A percentile compares a stretch with the other conserved stretches of the same genome.
Conservation (phyloP, 2,113 vertebrate species). For the Oenanthe oenanthe region DNA sequence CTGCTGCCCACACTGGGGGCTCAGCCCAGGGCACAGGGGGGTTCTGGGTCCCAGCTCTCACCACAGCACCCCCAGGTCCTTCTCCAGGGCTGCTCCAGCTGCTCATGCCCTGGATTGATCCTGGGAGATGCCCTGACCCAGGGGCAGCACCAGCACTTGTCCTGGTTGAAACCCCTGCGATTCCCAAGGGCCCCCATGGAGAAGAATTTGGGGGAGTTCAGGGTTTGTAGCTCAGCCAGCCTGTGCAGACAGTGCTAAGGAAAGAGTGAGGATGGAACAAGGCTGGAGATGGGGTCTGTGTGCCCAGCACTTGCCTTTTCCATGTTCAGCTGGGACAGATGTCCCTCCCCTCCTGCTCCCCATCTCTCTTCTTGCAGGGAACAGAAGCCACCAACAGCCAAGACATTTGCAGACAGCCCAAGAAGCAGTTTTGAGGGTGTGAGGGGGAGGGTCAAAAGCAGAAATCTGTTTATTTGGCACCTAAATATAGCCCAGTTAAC, state of each 20-base stretch:
- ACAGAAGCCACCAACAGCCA: neutral
- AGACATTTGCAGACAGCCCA: neutral
- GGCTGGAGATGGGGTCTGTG: neutral
- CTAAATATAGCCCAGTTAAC: slow-evolving; percentile 46
- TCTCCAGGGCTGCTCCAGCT: neutral
- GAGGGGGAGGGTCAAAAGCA: slow-evolving; percentile 43
- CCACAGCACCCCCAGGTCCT: neutral
- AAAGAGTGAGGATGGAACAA: neutral
- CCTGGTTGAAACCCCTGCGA: fast-evolving
- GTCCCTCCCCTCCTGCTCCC: neutral
- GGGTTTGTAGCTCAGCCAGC: neutral
- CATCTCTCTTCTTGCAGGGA: neutral
- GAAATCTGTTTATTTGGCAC: slow-evolving; percentile 38
- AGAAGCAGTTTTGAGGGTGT: neutral
- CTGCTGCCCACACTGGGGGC: neutral
- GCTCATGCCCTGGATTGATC: neutral
- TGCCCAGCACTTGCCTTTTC: neutral
- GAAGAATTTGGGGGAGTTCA: neutral
- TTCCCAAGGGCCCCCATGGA: no score
- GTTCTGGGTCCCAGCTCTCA: neutral
- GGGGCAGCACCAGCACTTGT: neutral
- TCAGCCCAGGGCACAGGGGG: neutral
- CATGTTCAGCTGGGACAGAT: neutral
- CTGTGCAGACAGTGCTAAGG: fast-evolving
- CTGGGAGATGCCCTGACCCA: fast-evolving